A percentile compares a stretch with the other conserved stretches of the same genome.
phyloP scores from a whole-genome alignment of 2,113 vertebrate species.

The Naja naja region DNA sequence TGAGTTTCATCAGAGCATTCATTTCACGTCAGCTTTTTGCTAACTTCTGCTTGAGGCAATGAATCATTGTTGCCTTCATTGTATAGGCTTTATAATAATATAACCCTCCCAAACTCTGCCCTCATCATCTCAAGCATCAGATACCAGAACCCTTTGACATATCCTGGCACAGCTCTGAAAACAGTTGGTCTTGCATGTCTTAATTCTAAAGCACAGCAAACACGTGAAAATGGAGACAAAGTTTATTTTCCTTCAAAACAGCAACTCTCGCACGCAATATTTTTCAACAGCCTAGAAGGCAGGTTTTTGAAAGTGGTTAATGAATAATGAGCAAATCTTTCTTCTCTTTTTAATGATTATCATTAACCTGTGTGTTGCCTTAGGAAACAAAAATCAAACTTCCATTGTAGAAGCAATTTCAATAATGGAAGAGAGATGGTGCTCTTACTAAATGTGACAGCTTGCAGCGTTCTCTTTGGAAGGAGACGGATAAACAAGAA shows the following conservation, averaged over 20 bases:
- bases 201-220: constrained; percentile 8
- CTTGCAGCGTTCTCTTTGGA: constrained; percentile 25
- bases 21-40: not conserved
- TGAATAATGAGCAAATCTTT: constrained; percentile 20
- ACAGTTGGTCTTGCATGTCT: constrained; percentile 16
- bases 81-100: not conserved
- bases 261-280: constrained; percentile 15
- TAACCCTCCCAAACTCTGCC: not conserved
- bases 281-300: constrained; percentile 9
- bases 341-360: not conserved
- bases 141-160: not conserved
- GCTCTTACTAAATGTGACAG: constrained; percentile 67
- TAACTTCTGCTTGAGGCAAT: not conserved
- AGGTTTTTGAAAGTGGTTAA: constrained; percentile 29
- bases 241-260: not conserved
- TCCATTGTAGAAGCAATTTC: constrained; percentile 61
- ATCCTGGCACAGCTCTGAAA: constrained; percentile 17
- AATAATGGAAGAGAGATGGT: constrained; percentile 68
- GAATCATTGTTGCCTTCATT: not conserved
- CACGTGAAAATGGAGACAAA: not conserved
- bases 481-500: constrained; percentile 16
- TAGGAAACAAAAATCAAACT: constrained; percentile 38
- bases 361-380: constrained; percentile 34
- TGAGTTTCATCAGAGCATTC: not conserved
- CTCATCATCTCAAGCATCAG: not conserved